These are phyloP conservation scores for Ips nitidus DNA, from an alignment of 1,140 invertebrate species.

Conservation along the genomic window DNA sequence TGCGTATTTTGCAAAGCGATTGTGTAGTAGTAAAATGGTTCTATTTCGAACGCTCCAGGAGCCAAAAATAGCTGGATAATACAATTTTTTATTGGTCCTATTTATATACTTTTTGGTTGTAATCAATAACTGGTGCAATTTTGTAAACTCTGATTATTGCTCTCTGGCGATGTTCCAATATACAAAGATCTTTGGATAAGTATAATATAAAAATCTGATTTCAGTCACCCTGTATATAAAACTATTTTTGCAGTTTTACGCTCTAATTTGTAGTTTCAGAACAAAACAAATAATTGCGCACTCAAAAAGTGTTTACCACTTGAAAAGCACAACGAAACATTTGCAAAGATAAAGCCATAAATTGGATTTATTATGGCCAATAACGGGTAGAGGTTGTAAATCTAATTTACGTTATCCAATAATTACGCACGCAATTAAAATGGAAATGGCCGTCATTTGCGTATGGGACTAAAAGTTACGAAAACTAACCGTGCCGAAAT, in stretches of 20 bases:
- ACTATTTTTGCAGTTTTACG: too few species aligned
- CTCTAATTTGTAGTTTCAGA: too few species aligned
- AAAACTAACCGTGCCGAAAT: conserved; percentile 9
- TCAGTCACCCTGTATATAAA: too few species aligned
- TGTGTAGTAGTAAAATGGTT: background rate
- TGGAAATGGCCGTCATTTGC: background rate
- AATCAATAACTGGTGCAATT: conserved; percentile 7
- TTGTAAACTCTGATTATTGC: conserved; percentile 7
- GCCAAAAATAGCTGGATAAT: conserved; percentile 2
- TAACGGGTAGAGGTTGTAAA: background rate
- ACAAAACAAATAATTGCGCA: too few species aligned
- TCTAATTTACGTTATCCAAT: conserved; percentile 10
- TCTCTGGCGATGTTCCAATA: background rate
- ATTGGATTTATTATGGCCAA: background rate
- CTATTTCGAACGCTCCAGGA: background rate
- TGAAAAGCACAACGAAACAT: too few species aligned
- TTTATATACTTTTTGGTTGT: conserved; percentile 8
- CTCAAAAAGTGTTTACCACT: too few species aligned
- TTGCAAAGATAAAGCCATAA: background rate
- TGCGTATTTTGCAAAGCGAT: background rate
- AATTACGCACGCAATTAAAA: conserved; percentile 14
- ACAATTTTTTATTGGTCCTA: conserved; percentile 3
- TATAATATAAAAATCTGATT: background rate
- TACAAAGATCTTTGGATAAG: background rate
- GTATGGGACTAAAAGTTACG: background rate